These are phyloP conservation scores for Melanostoma scalare DNA, from an alignment of 2,888 invertebrate species.

Conservation along the genomic window DNA sequence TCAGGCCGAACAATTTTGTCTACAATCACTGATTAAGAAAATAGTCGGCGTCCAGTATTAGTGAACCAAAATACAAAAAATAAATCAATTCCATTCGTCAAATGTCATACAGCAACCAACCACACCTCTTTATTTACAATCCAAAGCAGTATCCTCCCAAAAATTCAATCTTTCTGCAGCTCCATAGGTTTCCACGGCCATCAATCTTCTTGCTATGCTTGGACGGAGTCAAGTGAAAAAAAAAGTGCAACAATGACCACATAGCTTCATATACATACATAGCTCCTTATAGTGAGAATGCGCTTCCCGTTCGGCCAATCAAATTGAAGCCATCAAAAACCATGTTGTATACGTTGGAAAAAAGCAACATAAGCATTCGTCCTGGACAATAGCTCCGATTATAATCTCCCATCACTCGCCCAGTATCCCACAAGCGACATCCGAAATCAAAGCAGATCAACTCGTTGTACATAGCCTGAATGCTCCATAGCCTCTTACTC, in stretches of 20 bases:
- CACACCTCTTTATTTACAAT: too few species aligned
- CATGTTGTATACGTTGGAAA: slow-evolving; percentile 40
- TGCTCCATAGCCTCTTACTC: slow-evolving; percentile 12
- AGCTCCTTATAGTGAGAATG: slow-evolving; percentile 42
- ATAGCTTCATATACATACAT: slow-evolving; percentile 3
- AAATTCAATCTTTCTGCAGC: too few species aligned
- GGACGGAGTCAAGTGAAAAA: not conserved
- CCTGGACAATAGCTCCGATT: slow-evolving; percentile 47
- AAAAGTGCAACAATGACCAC: not conserved
- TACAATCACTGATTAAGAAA: too few species aligned
- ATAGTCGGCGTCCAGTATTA: too few species aligned
- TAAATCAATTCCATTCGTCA: too few species aligned
- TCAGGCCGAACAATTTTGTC: too few species aligned
- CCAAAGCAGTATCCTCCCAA: too few species aligned
- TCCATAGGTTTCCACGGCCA: not conserved
- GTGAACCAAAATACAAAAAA: too few species aligned
- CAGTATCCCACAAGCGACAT: slow-evolving; percentile 57
- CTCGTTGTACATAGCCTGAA: slow-evolving; percentile 36
- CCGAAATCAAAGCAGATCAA: slow-evolving; percentile 66
- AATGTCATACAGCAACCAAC: too few species aligned
- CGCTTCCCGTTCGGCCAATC: slow-evolving; percentile 64
- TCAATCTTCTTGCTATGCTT: not conserved
- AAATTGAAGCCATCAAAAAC: slow-evolving; percentile 57
- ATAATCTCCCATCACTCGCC: slow-evolving; percentile 69
- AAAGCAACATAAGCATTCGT: slow-evolving; percentile 51